Base-by-base conservation (phyloP, 2,797 vertebrate species). In the Myotis myotis region DNA sequence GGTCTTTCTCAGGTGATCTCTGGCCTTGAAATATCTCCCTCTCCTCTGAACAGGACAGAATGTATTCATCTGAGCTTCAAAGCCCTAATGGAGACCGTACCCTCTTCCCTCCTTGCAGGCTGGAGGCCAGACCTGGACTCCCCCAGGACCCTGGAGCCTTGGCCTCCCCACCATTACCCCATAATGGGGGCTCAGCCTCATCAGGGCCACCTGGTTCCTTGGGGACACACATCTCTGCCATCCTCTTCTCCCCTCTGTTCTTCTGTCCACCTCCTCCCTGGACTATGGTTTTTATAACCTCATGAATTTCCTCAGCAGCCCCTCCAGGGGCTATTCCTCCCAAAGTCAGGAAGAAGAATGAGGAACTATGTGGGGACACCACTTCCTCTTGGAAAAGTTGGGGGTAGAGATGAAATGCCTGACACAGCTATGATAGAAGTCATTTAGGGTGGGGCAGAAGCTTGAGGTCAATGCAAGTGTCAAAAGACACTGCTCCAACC, bases 21-120 rank as follows among this genome's bases (percentile, higher is more conserved):
- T 80, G 68, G 4, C 41, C 15, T 66, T 13, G 20, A 25, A 60
- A 76, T 71, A 55, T 57, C 64, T 76, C 87, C 53, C 30, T 83
- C 60, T 80, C 89, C 15, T 93, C 96, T 89, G 84, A 79, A 86
- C 1, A 8, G 36, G 68, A 85, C 36, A 90, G 79, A 95, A 94
- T 22, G 53, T 22, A 82, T 4, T 22, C 51, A 28, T 22, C 64
- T 91, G 80, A 91, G 25, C 60, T 85, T 33, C 10, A 20, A 49
- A 22, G 13, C 12, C 79, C 60, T 30, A n/a, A 0, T 23, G 13
- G 28, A 62, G 38, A 19, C 55, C 57, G 44, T 38, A 62, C 57
- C 57, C 38, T 81, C 25, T 44, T 6, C 38, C 55, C 57, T 62
- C 55, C 28, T 33, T 81, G 82, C 47, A 62, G 23, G 57, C 71